These are phyloP conservation scores for Bombus picipes DNA, from an alignment of 1,140 invertebrate genomes.

Conservation along the genomic window DNA sequence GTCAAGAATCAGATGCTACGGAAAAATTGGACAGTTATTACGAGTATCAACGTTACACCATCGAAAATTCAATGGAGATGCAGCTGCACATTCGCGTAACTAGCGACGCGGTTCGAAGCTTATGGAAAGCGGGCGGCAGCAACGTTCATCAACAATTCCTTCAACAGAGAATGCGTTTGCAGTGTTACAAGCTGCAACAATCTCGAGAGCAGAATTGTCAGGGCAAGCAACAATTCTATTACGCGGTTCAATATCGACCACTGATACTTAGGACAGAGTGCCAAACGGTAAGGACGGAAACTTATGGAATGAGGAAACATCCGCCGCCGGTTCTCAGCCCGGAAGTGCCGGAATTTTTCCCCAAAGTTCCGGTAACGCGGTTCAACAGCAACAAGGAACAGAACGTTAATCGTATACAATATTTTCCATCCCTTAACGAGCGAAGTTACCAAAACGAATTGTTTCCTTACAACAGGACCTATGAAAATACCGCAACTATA, in stretches of 20 bases:
- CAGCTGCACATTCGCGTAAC: slow-evolving; percentile 70
- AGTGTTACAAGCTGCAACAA: slow-evolving; percentile 43
- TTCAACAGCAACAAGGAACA: slow-evolving; percentile 51
- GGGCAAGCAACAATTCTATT: slow-evolving; percentile 56
- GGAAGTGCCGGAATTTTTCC: slow-evolving; percentile 79
- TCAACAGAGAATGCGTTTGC: slow-evolving; percentile 35
- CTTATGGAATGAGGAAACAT: slow-evolving; percentile 21
- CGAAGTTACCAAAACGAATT: slow-evolving; percentile 67
- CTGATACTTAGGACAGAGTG: slow-evolving; percentile 53
- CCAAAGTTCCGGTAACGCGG: slow-evolving; percentile 63
- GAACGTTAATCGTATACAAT: slow-evolving; percentile 56
- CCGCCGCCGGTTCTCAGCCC: slow-evolving; percentile 69
- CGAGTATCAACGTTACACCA: slow-evolving; percentile 65
- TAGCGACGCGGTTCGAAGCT: slow-evolving; percentile 64
- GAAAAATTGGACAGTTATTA: slow-evolving; percentile 6
- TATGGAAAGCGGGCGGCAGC: slow-evolving; percentile 63
- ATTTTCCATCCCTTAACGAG: slow-evolving; percentile 64
- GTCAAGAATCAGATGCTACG: slow-evolving; percentile 21
- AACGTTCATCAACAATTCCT: slow-evolving; percentile 34
- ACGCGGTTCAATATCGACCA: slow-evolving; percentile 58
- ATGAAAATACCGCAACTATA: slow-evolving; percentile 29
- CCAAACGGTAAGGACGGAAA: slow-evolving; percentile 19
- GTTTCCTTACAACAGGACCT: slow-evolving; percentile 63
- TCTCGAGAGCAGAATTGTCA: slow-evolving; percentile 29
- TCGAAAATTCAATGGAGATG: slow-evolving; percentile 71